Percentiles rank a stretch among this genome's conserved stretches.
Conservation (phyloP, 2,797 vertebrate genomes). For the Craterocephalus amniculus region DNA sequence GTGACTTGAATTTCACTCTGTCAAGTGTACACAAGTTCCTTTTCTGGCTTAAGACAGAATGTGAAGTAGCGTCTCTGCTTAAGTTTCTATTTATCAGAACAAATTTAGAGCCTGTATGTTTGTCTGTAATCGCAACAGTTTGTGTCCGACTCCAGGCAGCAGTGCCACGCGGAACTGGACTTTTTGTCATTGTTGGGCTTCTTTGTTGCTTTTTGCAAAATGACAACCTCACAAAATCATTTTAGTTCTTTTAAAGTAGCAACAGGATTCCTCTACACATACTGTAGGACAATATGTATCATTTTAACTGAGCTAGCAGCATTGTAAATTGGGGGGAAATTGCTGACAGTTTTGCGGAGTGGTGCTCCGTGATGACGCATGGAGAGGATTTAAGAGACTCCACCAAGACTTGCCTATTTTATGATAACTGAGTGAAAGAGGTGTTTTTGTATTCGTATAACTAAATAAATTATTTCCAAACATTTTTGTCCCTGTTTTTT, state of each 20-base stretch:
- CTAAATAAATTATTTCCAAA: constrained; percentile 83
- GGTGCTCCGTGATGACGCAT: constrained; percentile 19
- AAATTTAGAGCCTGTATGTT: constrained; percentile 22
- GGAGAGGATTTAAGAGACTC: constrained; percentile 34
- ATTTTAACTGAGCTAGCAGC: constrained; percentile 33
- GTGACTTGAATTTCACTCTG: constrained; percentile 69
- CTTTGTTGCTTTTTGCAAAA: constrained; percentile 51
- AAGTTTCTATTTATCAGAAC: constrained; percentile 30
- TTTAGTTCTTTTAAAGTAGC: constrained; percentile 56
- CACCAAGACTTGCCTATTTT: constrained; percentile 70
- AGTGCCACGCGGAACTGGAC: constrained; percentile 45
- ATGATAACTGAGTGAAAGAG: constrained; percentile 66
- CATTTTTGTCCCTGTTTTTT: constrained; percentile 7
- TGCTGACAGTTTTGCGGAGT: constrained; percentile 44
- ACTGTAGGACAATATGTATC: constrained; percentile 32
- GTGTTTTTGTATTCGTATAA: constrained; percentile 80
- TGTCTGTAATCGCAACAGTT: constrained; percentile 26
- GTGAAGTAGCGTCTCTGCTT: constrained; percentile 2
- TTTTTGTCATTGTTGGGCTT: constrained; percentile 17
- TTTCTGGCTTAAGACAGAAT: constrained; percentile 23
- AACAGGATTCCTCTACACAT: constrained; percentile 43
- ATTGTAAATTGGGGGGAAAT: constrained; percentile 33
- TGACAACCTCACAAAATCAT: constrained; percentile 37
- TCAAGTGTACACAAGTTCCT: constrained; percentile 38
- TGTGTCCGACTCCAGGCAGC: constrained; percentile 13